Conservation (phyloP, 2,113 vertebrate species). For the Rattus norvegicus region DNA sequence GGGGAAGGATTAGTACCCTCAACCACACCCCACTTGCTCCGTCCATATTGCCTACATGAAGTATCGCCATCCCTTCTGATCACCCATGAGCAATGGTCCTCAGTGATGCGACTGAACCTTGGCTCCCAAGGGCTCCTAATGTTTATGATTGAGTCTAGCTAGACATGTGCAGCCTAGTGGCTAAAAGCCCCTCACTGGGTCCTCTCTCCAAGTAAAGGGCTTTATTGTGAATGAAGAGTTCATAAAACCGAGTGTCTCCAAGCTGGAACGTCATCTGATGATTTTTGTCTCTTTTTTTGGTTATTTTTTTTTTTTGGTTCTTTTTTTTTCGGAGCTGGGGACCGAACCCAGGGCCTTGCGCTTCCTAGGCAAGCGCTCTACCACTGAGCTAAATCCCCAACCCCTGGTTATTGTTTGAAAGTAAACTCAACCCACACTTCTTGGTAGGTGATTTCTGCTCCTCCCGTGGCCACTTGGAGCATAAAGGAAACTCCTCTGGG, state of each 20-base stretch:
- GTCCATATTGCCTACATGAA: background rate
- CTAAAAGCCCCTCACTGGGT: background rate
- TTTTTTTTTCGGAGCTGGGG: no score
- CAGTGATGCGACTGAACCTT: background rate
- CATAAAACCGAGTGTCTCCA: background rate
- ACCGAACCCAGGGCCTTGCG: no score
- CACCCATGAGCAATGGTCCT: accelerated
- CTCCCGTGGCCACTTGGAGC: background rate
- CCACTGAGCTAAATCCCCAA: no score
- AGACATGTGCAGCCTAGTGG: background rate
- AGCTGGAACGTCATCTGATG: conserved; percentile 48
- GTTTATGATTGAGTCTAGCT: background rate
- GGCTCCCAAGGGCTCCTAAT: background rate
- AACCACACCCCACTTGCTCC: conserved; percentile 2
- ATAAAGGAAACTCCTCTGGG: conserved; percentile 28
- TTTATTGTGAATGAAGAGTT: conserved; percentile 27
- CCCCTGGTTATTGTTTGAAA: background rate
- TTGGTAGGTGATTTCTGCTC: conserved; percentile 21
- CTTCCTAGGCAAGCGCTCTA: no score
- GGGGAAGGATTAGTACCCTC: background rate
- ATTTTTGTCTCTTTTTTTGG: background rate
- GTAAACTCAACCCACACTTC: conserved; percentile 38
- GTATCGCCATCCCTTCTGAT: background rate
- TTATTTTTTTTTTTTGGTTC: no score
- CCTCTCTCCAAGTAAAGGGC: background rate